These are phyloP conservation scores for Drosophila bifasciata DNA, from an alignment of 1,140 invertebrate species.

Conservation along the genomic window DNA sequence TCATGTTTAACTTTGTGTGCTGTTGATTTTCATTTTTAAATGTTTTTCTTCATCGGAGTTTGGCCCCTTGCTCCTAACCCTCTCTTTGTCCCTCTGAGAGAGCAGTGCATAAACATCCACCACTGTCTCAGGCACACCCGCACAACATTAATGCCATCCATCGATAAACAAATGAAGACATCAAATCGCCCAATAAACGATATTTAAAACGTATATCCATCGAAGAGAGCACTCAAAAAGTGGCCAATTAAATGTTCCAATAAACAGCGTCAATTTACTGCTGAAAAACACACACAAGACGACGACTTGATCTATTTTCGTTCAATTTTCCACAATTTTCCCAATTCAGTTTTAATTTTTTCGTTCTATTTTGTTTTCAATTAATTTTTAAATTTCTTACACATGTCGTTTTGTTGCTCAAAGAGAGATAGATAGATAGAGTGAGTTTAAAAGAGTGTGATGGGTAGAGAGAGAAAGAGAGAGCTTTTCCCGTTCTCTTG, in stretches of 20 bases:
- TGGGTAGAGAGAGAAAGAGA: no score
- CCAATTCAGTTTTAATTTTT: slow-evolving; percentile 23
- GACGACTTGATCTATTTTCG: slow-evolving; percentile 60
- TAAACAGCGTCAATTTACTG: slow-evolving; percentile 63
- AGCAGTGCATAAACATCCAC: neutral
- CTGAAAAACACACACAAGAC: slow-evolving; percentile 59
- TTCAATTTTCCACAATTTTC: slow-evolving; percentile 33
- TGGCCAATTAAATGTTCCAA: slow-evolving; percentile 73
- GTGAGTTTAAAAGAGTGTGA: no score
- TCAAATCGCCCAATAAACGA: slow-evolving; percentile 36
- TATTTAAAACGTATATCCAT: slow-evolving; percentile 30
- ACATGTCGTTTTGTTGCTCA: slow-evolving; percentile 31
- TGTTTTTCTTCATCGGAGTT: slow-evolving; percentile 51
- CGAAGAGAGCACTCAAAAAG: slow-evolving; percentile 49
- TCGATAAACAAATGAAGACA: slow-evolving; percentile 32
- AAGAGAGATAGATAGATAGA: neutral
- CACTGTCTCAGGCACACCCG: no score
- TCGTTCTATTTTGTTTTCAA: slow-evolving; percentile 17
- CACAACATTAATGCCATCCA: neutral
- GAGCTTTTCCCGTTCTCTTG: slow-evolving; percentile 18
- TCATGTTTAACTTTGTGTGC: slow-evolving; percentile 53
- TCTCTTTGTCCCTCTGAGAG: no score
- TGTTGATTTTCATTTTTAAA: slow-evolving; percentile 68
- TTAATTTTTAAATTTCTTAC: slow-evolving; percentile 50
- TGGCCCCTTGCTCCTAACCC: no score